Evolutionary conservation across 2,888 invertebrate species (phyloP).

Genomic region (Monopis laevigella): DNA sequence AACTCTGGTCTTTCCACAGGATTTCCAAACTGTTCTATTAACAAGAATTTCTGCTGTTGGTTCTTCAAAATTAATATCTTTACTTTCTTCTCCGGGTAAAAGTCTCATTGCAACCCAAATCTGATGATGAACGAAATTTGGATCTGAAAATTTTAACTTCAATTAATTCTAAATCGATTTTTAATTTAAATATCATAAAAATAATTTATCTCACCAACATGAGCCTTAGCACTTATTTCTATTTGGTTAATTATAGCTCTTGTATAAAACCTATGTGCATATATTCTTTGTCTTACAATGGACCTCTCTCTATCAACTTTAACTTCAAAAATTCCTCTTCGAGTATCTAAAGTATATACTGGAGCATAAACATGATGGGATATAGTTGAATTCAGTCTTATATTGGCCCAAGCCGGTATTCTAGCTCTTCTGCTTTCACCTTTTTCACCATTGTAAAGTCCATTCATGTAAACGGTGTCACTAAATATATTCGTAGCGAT

Average conservation of each 20-base stretch:
- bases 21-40: slow-evolving; percentile 41
- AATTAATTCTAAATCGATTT: background rate
- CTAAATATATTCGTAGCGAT: slow-evolving; percentile 67
- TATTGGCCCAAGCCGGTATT: slow-evolving; percentile 69
- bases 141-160: slow-evolving; percentile 32
- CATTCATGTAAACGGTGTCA: slow-evolving; percentile 69
- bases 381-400: slow-evolving; percentile 55
- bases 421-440: slow-evolving; percentile 68
- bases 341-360: slow-evolving; percentile 53
- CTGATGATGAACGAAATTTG: slow-evolving; percentile 48
- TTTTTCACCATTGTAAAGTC: slow-evolving; percentile 63
- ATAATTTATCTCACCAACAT: slow-evolving; percentile 31
- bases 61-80: slow-evolving; percentile 44
- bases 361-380: slow-evolving; percentile 42
- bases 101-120: slow-evolving; percentile 55
- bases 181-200: background rate
- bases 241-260: slow-evolving; percentile 60
- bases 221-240: slow-evolving; percentile 48
- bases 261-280: slow-evolving; percentile 55
- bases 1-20: slow-evolving; percentile 49
- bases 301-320: slow-evolving; percentile 54
- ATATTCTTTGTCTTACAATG: slow-evolving; percentile 54
- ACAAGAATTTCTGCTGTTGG: slow-evolving; percentile 46
- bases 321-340: slow-evolving; percentile 53
- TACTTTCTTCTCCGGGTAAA: slow-evolving; percentile 44